Percentiles rank a stretch among this genome's conserved stretches.
phyloP scores from a whole-genome alignment of 2,113 vertebrate genomes.

The Alectura lathami region DNA sequence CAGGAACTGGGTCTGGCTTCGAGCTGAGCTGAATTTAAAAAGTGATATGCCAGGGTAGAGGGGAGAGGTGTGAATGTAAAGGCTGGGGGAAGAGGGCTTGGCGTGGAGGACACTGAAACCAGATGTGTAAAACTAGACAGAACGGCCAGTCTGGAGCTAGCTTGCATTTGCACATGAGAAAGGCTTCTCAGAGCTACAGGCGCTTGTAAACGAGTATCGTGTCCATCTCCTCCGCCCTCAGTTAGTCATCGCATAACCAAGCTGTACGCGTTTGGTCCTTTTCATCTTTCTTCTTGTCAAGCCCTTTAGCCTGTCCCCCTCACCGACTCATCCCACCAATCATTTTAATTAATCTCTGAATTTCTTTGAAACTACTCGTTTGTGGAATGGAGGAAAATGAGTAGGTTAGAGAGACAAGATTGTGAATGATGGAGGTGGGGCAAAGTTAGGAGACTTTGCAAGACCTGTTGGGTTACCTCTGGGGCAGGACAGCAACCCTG shows the following conservation, averaged over 20 bases:
- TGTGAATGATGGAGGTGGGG: conserved; percentile 62
- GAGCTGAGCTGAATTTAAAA: neutral
- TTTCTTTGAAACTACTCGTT: conserved; percentile 70
- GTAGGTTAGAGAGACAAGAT: conserved; percentile 60
- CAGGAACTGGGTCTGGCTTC: neutral
- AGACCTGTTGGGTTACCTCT: conserved; percentile 58
- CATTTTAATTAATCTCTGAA: conserved; percentile 71
- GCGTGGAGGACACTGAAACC: neutral
- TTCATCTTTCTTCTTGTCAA: conserved; percentile 71
- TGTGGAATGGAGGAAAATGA: conserved; percentile 71
- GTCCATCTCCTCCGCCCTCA: conserved; percentile 70
- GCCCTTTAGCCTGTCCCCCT: conserved; percentile 64
- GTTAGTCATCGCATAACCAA: conserved; percentile 67
- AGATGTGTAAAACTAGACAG: neutral
- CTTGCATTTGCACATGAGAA: conserved; percentile 23
- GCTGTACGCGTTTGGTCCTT: conserved; percentile 43
- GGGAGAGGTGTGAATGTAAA: neutral
- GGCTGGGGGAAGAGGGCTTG: neutral
- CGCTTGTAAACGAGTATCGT: conserved; percentile 62
- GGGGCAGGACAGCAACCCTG: conserved; percentile 15
- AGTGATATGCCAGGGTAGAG: neutral
- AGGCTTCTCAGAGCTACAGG: conserved; percentile 19
- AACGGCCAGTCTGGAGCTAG: neutral
- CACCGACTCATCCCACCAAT: conserved; percentile 67
- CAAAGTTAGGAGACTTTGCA: conserved; percentile 51